Conservation (phyloP, 2,888 invertebrate genomes). For the Geophilus truncorum region DNA sequence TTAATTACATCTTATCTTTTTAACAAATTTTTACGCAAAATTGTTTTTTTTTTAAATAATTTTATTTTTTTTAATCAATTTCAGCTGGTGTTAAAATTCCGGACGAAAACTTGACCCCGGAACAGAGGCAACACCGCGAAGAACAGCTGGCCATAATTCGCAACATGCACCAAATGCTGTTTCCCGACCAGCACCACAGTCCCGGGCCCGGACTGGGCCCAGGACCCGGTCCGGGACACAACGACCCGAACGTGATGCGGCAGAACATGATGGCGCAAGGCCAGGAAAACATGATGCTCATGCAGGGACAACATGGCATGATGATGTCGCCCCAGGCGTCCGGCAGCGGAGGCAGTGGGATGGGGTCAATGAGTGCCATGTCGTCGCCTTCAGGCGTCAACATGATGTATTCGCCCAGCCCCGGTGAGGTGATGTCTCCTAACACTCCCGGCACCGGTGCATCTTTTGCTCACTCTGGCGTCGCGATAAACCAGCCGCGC, state of each 20-base stretch:
- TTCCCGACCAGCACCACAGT: slow-evolving; percentile 60
- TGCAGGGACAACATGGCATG: slow-evolving; percentile 37
- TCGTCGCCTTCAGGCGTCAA: slow-evolving; percentile 35
- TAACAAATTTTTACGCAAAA: neutral
- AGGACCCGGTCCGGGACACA: slow-evolving; percentile 30
- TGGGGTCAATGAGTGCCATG: slow-evolving; percentile 37
- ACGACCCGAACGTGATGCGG: slow-evolving; percentile 42
- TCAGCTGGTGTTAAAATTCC: slow-evolving; percentile 75
- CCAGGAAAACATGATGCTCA: slow-evolving; percentile 40
- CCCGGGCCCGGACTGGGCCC: slow-evolving; percentile 25
- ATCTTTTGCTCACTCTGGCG: slow-evolving; percentile 37
- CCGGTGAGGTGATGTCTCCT: slow-evolving; percentile 32
- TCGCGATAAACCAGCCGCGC: slow-evolving; percentile 39
- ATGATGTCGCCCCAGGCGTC: slow-evolving; percentile 43
- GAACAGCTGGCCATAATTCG: slow-evolving; percentile 83
- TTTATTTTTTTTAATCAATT: neutral
- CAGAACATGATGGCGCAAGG: slow-evolving; percentile 42
- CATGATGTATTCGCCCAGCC: slow-evolving; percentile 38
- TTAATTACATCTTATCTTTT: too few relatives aligned
- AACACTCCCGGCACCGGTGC: slow-evolving; percentile 28
- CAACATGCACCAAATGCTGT: slow-evolving; percentile 88
- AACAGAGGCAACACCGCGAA: slow-evolving; percentile 89
- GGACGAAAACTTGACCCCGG: slow-evolving; percentile 92
- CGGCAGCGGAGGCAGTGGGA: slow-evolving; percentile 42
- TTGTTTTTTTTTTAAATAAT: neutral